Percentiles rank a stretch among this genome's conserved stretches.
Evolutionary conservation across 2,113 vertebrate species (phyloP).

Genomic region (Syrrhaptes paradoxus): DNA sequence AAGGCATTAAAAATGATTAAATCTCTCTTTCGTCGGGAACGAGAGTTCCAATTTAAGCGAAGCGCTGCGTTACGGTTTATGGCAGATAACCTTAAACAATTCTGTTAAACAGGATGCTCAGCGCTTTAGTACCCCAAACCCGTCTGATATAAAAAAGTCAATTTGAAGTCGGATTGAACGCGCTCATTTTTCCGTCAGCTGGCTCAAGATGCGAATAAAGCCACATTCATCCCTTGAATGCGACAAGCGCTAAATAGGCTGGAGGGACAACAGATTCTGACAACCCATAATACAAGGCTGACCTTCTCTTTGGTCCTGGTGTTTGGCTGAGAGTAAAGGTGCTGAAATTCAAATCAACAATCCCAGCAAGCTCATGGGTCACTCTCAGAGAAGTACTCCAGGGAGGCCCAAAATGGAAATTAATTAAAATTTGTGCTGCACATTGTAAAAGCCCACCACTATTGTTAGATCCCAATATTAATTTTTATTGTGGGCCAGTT

Average conservation of each 20-base stretch:
- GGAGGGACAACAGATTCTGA: slow-evolving; percentile 79
- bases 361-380: slow-evolving; percentile 78
- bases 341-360: slow-evolving; percentile 85
- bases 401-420: slow-evolving; percentile 91
- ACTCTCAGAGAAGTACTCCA: slow-evolving; percentile 81
- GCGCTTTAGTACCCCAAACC: slow-evolving; percentile 72
- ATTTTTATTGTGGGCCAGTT: slow-evolving; percentile 90
- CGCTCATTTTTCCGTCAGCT: slow-evolving; percentile 68
- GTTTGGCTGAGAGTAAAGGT: slow-evolving; percentile 81
- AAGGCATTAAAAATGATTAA: slow-evolving; percentile 81
- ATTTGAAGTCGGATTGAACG: slow-evolving; percentile 66
- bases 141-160: slow-evolving; percentile 74
- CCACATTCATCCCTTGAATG: slow-evolving; percentile 55
- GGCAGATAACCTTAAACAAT: slow-evolving; percentile 79
- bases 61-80: slow-evolving; percentile 69
- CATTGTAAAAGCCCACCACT: slow-evolving; percentile 87
- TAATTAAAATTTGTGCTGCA: slow-evolving; percentile 91
- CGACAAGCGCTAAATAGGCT: slow-evolving; percentile 66
- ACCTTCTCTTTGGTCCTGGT: slow-evolving; percentile 78
- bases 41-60: slow-evolving; percentile 75
- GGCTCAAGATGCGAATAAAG: slow-evolving; percentile 72
- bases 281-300: slow-evolving; percentile 78
- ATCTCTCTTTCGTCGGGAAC: slow-evolving; percentile 64
- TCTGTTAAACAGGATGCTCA: slow-evolving; percentile 69
- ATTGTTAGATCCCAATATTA: slow-evolving; percentile 90